Conservation (phyloP, 1,140 invertebrate genomes). For the Neoseiulus cucumeris region DNA sequence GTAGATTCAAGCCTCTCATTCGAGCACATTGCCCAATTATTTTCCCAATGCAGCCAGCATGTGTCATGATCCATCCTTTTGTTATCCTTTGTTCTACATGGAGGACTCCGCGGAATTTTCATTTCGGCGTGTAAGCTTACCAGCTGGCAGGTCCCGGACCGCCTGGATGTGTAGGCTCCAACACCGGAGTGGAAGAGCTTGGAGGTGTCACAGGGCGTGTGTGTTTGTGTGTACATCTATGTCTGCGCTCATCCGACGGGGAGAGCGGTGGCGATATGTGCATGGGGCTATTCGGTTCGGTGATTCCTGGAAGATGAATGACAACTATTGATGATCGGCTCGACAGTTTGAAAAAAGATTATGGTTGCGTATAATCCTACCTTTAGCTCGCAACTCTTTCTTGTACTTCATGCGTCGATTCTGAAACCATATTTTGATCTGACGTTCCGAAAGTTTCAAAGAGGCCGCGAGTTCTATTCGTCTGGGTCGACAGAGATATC, state of each 20-base stretch:
- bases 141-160: too few relatives aligned
- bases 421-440: conserved; percentile 78
- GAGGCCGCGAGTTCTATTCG: conserved; percentile 53
- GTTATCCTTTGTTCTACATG: too few relatives aligned
- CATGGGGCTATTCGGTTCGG: background rate
- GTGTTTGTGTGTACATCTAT: conserved; percentile 6
- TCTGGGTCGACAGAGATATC: conserved; percentile 54
- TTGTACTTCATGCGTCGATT: conserved; percentile 46
- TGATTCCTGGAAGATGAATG: background rate
- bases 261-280: background rate
- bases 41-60: too few relatives aligned
- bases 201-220: background rate
- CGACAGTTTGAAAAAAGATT: background rate
- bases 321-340: background rate
- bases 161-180: too few relatives aligned
- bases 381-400: conserved; percentile 29
- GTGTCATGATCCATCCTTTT: too few relatives aligned
- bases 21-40: too few relatives aligned
- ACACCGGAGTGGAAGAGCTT: background rate
- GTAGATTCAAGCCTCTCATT: too few relatives aligned
- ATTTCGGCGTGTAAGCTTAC: too few relatives aligned
- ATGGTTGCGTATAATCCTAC: background rate
- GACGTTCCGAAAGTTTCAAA: conserved; percentile 50
- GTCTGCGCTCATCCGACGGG: conserved; percentile 7
- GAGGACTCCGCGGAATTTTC: too few relatives aligned